These are phyloP conservation scores for Prunella fulvescens DNA, from an alignment of 2,113 vertebrate genomes.

Conservation along the genomic window DNA sequence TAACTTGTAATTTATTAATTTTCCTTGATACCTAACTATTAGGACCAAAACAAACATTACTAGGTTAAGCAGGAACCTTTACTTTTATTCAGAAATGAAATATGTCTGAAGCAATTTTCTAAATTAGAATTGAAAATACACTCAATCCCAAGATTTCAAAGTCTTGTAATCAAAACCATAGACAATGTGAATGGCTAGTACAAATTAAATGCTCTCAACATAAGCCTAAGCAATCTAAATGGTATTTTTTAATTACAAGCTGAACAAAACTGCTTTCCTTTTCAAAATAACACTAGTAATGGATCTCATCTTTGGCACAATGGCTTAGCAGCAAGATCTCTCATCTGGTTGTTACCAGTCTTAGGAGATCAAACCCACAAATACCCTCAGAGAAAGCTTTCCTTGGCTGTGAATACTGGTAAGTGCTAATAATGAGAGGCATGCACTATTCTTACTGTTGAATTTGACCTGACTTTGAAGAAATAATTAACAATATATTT, in stretches of 20 bases:
- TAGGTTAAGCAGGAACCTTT: not conserved
- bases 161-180: not conserved
- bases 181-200: not conserved
- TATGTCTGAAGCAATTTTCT: not conserved
- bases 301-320: not conserved
- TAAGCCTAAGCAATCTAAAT: not conserved
- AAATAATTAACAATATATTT: not conserved
- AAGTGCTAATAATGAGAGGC: not conserved
- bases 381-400: not conserved
- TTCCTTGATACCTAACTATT: not conserved
- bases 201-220: not conserved
- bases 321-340: not conserved
- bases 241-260: not conserved
- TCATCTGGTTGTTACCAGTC: not conserved
- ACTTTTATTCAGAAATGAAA: not conserved
- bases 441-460: not conserved
- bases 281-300: not conserved
- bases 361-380: not conserved
- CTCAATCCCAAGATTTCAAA: not conserved
- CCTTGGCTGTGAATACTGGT: not conserved
- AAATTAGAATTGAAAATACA: not conserved
- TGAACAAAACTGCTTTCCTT: not conserved
- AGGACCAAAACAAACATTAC: not conserved
- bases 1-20: not conserved
- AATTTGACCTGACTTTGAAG: not conserved